A percentile compares a stretch with the other conserved stretches of the same genome.
phyloP scores from a whole-genome alignment of 2,113 vertebrate species.

The Ochotona curzoniae region DNA sequence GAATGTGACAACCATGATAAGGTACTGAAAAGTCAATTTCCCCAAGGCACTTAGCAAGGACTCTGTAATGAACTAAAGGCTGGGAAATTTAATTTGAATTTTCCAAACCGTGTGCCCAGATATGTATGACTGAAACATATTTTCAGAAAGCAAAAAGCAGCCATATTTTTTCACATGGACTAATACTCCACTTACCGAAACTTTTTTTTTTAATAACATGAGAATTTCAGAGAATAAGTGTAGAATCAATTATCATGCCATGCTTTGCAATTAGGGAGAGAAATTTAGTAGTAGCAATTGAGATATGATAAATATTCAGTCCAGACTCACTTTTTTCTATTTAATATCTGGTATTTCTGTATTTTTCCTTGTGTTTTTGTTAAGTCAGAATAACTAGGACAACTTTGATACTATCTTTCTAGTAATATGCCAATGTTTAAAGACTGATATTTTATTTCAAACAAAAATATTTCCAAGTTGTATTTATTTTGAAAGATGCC shows the following conservation, averaged over 20 bases:
- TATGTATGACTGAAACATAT: slow-evolving; percentile 73
- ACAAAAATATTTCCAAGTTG: slow-evolving; percentile 49
- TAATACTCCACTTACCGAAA: slow-evolving; percentile 1
- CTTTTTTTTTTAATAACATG: not conserved
- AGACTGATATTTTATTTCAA: slow-evolving; percentile 53
- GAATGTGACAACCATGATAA: slow-evolving; percentile 72
- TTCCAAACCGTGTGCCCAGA: slow-evolving; percentile 81
- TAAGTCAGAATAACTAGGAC: slow-evolving; percentile 28
- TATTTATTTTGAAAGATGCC: slow-evolving; percentile 9
- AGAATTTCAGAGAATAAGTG: not conserved
- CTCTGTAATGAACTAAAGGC: slow-evolving; percentile 79
- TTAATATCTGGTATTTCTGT: not conserved
- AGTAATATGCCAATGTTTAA: slow-evolving; percentile 17
- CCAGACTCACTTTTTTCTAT: not conserved
- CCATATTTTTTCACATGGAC: slow-evolving; percentile 51
- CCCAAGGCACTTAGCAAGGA: slow-evolving; percentile 46
- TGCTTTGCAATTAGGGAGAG: not conserved
- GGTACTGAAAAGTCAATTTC: slow-evolving; percentile 63
- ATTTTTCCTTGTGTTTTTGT: slow-evolving; percentile 37
- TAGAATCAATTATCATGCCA: not conserved
- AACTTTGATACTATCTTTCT: slow-evolving; percentile 13
- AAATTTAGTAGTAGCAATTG: not conserved
- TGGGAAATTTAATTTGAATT: slow-evolving; percentile 82
- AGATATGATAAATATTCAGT: not conserved
- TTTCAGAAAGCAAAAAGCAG: slow-evolving; percentile 72